Conservation (phyloP, 2,888 invertebrate species). For the Tolmerus cingulatus region DNA sequence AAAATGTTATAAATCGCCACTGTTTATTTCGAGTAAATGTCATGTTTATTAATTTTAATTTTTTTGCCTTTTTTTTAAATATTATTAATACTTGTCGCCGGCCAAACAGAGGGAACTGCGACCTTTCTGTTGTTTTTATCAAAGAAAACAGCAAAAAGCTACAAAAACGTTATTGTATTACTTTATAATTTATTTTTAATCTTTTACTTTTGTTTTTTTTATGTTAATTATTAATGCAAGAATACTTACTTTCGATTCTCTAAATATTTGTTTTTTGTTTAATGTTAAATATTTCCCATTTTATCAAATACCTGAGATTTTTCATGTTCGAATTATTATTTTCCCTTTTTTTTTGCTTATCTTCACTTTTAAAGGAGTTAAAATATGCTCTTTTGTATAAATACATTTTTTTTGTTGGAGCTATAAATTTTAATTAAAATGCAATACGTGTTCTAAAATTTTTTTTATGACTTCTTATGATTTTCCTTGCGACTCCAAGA, state of each 20-base stretch:
- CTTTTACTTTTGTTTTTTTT: background rate
- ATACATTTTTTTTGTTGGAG: background rate
- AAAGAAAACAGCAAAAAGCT: constrained; percentile 16
- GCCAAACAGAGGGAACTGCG: background rate
- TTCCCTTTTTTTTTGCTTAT: background rate
- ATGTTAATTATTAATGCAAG: constrained; percentile 21
- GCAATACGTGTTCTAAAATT: background rate
- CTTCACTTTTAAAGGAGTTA: background rate
- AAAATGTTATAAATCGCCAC: constrained; percentile 1
- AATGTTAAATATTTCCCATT: constrained; percentile 22
- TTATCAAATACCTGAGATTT: constrained; percentile 29
- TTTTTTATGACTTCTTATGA: background rate
- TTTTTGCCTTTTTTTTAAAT: background rate
- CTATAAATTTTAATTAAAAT: constrained; percentile 10
- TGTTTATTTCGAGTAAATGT: background rate
- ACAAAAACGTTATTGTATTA: background rate
- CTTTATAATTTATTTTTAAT: background rate
- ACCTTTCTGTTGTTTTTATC: background rate
- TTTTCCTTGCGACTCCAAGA: background rate
- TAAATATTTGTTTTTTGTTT: constrained; percentile 1
- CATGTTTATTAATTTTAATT: background rate
- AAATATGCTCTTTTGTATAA: constrained; percentile 23
- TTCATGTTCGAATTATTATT: constrained; percentile 23
- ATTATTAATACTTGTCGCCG: background rate
- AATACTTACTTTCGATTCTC: constrained; percentile 14